phyloP scores from a whole-genome alignment of 1,140 invertebrate species.

The Agrypnia vestita region DNA sequence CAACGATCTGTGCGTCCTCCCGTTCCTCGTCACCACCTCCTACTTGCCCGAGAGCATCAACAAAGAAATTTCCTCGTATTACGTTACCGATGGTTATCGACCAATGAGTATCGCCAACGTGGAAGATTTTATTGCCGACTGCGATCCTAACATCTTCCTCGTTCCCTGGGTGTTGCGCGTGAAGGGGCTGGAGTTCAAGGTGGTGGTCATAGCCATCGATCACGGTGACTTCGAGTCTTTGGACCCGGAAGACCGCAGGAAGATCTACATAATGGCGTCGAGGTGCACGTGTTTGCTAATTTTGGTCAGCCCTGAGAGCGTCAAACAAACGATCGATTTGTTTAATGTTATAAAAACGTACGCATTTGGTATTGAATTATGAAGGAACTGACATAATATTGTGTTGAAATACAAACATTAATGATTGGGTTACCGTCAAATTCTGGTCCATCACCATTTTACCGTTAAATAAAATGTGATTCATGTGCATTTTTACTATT shows the following conservation, averaged over 20 bases:
- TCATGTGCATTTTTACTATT: too few species aligned
- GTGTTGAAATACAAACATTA: too few species aligned
- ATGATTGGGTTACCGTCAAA: too few species aligned
- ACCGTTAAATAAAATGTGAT: too few species aligned
- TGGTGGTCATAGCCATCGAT: constrained; percentile 65
- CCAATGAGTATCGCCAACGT: constrained; percentile 63
- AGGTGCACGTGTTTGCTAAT: constrained; percentile 65
- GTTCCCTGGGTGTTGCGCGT: constrained; percentile 65
- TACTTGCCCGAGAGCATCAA: constrained; percentile 63
- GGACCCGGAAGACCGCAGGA: constrained; percentile 64
- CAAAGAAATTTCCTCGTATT: constrained; percentile 62
- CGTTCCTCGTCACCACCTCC: constrained; percentile 63
- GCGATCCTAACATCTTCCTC: constrained; percentile 63
- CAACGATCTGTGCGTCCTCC: constrained; percentile 65
- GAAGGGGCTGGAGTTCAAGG: constrained; percentile 67
- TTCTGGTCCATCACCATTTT: too few species aligned
- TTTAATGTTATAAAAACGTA: constrained; percentile 60
- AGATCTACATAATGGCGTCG: constrained; percentile 66
- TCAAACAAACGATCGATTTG: constrained; percentile 61
- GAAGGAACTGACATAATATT: neutral
- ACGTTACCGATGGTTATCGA: constrained; percentile 64
- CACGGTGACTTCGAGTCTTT: constrained; percentile 64
- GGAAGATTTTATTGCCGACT: constrained; percentile 63
- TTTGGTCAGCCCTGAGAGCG: constrained; percentile 61
- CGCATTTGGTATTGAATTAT: constrained; percentile 55